Evolutionary conservation across 2,113 vertebrate species (phyloP).

Genomic region (Malurus melanocephalus): DNA sequence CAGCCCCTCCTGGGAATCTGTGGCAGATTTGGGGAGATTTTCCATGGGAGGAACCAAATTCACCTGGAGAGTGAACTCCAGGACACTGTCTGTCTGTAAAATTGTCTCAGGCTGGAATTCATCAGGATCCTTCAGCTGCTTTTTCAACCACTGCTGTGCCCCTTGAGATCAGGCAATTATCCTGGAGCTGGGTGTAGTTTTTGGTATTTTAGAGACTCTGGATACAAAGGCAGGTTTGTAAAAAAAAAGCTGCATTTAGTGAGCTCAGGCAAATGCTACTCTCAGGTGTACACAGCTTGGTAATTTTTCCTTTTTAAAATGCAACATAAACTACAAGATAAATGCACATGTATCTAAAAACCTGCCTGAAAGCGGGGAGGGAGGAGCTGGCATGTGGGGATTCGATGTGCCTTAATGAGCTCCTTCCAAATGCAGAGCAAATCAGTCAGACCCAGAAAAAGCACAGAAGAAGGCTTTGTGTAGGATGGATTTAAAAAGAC

Average conservation of each 20-base stretch:
- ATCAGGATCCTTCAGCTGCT: neutral
- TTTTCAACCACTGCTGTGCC: neutral
- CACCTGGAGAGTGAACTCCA: fast-evolving
- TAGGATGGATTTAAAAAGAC: neutral
- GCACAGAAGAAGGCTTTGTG: neutral
- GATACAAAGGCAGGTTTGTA: neutral
- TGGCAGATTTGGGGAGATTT: fast-evolving
- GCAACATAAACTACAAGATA: neutral
- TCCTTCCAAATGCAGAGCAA: neutral
- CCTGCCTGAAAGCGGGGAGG: neutral
- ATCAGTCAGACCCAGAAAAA: neutral
- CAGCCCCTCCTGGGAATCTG: too few relatives aligned
- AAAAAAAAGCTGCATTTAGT: neutral
- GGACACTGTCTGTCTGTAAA: fast-evolving
- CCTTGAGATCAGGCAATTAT: neutral
- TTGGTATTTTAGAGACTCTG: neutral
- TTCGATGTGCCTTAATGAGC: neutral
- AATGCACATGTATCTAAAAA: neutral
- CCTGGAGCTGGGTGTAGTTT: neutral
- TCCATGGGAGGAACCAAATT: neutral
- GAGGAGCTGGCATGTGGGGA: neutral
- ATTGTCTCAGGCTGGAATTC: neutral
- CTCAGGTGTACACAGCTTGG: neutral
- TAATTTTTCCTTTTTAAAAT: neutral
- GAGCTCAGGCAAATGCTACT: neutral